Evolutionary conservation across 2,888 invertebrate genomes (phyloP).

Genomic region (Sericinus montela): DNA sequence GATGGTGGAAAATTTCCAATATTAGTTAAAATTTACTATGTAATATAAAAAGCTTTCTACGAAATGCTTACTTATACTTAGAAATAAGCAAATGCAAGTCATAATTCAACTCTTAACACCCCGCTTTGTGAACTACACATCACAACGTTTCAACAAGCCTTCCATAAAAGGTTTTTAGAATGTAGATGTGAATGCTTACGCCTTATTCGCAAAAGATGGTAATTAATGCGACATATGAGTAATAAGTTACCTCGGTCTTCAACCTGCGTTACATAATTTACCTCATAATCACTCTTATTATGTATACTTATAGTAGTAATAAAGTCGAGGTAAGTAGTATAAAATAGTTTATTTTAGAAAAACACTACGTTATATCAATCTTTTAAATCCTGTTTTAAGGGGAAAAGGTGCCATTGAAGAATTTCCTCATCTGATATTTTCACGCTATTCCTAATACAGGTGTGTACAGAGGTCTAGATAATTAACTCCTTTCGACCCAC

Average conservation of each 20-base stretch:
- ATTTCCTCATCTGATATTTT: no score
- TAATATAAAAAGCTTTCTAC: background rate
- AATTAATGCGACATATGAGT: conserved; percentile 4
- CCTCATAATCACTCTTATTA: background rate
- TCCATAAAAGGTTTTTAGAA: conserved; percentile 41
- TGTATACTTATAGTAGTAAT: background rate
- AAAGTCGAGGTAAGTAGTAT: background rate
- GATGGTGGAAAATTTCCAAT: background rate
- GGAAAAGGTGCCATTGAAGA: no score
- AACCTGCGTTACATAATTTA: conserved; percentile 11
- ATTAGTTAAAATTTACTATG: background rate
- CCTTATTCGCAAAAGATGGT: conserved; percentile 22
- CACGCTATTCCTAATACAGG: no score
- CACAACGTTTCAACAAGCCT: conserved; percentile 14
- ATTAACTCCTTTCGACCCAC: no score
- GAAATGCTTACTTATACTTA: background rate
- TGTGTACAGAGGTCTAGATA: no score
- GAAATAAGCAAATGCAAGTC: no score
- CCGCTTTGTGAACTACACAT: conserved; percentile 1
- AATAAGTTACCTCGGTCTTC: conserved; percentile 8
- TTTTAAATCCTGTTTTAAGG: no score
- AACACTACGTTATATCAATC: no score
- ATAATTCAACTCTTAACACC: background rate
- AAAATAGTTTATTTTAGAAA: no score
- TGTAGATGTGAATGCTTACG: conserved; percentile 34